Percentiles rank a stretch among this genome's conserved stretches.
Conservation (phyloP, 2,797 vertebrate species). For the Rhynchotus rufescens region DNA sequence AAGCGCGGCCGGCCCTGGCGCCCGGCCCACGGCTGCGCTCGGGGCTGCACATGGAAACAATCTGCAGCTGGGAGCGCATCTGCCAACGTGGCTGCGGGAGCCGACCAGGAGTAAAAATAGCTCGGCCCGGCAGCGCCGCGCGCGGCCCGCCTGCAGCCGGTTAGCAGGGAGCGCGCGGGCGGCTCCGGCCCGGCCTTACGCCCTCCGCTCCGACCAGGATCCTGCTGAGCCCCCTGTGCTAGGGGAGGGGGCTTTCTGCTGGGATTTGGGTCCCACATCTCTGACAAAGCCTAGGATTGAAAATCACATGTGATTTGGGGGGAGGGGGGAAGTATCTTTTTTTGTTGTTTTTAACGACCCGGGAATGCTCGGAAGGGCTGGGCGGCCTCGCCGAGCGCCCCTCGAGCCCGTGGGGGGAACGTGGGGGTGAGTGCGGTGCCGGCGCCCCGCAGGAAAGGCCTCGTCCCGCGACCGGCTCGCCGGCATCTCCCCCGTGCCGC, state of each 20-base stretch:
- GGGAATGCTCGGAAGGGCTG: neutral
- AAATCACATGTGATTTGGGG: neutral
- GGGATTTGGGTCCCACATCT: neutral
- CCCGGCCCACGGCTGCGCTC: neutral
- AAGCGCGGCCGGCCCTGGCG: neutral
- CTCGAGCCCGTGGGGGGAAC: no score
- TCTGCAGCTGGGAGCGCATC: conserved; percentile 11
- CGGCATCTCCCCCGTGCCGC: neutral
- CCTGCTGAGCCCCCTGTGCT: neutral
- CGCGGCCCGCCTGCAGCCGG: neutral
- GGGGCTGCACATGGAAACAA: conserved; percentile 46
- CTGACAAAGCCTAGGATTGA: neutral
- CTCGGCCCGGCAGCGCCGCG: neutral
- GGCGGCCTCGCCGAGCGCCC: neutral
- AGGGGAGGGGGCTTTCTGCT: neutral
- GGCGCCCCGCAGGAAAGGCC: neutral
- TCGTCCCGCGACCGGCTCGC: neutral
- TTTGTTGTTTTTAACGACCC: neutral
- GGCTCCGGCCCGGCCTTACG: neutral
- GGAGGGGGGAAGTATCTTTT: neutral
- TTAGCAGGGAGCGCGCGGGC: no score
- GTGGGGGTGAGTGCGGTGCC: neutral
- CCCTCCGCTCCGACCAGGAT: neutral
- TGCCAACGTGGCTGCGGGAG: conserved; percentile 65
- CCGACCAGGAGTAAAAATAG: conserved; percentile 68